Base-by-base conservation (phyloP, 2,797 vertebrate species). In the Chelmon rostratus region DNA sequence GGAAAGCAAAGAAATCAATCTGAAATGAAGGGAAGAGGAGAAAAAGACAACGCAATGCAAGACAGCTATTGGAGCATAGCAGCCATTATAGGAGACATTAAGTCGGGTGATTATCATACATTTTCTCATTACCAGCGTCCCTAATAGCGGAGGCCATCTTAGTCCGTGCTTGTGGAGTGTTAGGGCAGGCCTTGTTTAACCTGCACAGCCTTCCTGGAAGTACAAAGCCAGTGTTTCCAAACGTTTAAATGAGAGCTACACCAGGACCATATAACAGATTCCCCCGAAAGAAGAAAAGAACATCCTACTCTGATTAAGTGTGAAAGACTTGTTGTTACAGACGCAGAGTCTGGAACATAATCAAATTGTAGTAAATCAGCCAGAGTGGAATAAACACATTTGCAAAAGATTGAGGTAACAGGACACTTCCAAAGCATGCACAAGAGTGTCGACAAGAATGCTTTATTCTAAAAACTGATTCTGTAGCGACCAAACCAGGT, bases 41-140 rank as follows among this genome's bases (percentile, higher is more conserved):
- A 28, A 49, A 58, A 49, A 70, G 37, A 33, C n/a, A 53, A 18
- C 5, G 12, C 3, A 12, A 47, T 65, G 11, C 46, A 57, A 38
- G 6, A 8, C 40, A 21, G 21, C 10, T 21, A 23, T 1, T 59
- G 16, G 38, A 28, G 33, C 56, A 4, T 38, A 67, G 21, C 47
- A 64, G 40, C 37, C 35, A 61, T 54, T 49, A 71, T 7, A 67
- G 35, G 42, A 66, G 18, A 79, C 59, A 73, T 76, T 73, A 66
- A 46, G n/a, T 25, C 44, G 37, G 18, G 46, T 38, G 21, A 50
- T 63, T 57, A 58, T 63, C n/a, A 64, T 68, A 58, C 50, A 68
- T 76, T 57, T 25, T 52, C 52, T 69, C 52, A 67, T 67, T 72
- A 59, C 5, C 38, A 28, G 28, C 46, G n/a, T 61, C 42, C 35